These are phyloP conservation scores for Penaeus japonicus DNA, from an alignment of 1,140 invertebrate genomes.

Conservation along the genomic window DNA sequence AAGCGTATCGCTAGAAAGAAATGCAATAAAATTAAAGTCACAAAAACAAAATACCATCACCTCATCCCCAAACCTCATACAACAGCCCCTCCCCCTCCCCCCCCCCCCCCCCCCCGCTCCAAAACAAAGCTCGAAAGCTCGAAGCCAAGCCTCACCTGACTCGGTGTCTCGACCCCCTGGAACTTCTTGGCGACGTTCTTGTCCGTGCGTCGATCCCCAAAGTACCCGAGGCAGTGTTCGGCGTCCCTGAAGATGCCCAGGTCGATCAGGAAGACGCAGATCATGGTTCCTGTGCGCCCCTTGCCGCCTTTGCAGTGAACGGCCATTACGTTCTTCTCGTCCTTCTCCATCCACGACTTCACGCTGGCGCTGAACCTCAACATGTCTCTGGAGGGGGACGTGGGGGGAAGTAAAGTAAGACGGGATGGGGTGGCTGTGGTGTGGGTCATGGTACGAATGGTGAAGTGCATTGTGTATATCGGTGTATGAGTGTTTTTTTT, in stretches of 20 bases:
- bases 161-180: conserved; percentile 69
- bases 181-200: conserved; percentile 67
- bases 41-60: too few relatives aligned
- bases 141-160: conserved; percentile 48
- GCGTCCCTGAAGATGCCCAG: conserved; percentile 67
- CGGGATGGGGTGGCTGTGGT: too few relatives aligned
- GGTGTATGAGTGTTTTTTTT: too few relatives aligned
- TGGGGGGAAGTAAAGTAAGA: not conserved
- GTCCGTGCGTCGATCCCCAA: conserved; percentile 69
- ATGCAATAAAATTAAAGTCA: too few relatives aligned
- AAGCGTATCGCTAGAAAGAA: too few relatives aligned
- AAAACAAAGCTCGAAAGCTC: not conserved
- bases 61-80: too few relatives aligned
- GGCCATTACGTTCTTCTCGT: conserved; percentile 70
- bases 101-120: too few relatives aligned
- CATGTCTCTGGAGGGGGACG: conserved; percentile 64
- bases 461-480: too few relatives aligned
- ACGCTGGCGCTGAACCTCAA: conserved; percentile 67
- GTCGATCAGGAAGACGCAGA: conserved; percentile 69
- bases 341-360: conserved; percentile 66
- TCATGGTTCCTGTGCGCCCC: conserved; percentile 71
- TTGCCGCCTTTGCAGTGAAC: conserved; percentile 76
- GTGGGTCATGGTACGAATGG: too few relatives aligned
- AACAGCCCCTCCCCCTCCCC: too few relatives aligned
- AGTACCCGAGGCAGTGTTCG: conserved; percentile 68